A percentile compares a stretch with the other conserved stretches of the same genome.
phyloP scores from a whole-genome alignment of 92 coral and sea anemone genomes.

The Diadumene lineata region DNA sequence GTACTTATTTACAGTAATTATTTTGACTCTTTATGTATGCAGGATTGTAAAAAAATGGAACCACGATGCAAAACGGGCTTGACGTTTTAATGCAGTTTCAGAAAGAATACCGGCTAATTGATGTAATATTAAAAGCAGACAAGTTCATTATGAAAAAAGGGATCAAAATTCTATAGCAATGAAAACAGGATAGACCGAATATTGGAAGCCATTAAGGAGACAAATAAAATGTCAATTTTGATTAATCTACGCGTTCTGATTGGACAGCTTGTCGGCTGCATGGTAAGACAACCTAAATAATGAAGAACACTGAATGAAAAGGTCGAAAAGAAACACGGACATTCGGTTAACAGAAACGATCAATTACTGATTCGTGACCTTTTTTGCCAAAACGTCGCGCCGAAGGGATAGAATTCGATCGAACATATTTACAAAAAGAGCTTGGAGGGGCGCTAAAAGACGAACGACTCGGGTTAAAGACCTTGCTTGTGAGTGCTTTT shows the following conservation, averaged over 20 bases:
- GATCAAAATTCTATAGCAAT: not conserved
- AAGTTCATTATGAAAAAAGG: not conserved
- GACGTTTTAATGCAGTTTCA: not conserved
- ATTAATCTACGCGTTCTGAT: not conserved
- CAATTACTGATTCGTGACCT: not conserved
- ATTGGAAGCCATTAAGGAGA: constrained; percentile 1
- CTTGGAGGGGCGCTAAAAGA: not conserved
- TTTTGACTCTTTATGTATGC: too few relatives aligned
- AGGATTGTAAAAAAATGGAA: too few relatives aligned
- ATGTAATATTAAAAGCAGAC: not conserved
- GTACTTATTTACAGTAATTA: too few relatives aligned
- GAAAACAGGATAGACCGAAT: constrained; percentile 2
- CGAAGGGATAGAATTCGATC: too few relatives aligned
- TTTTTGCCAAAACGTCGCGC: too few relatives aligned
- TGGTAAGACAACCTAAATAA: not conserved
- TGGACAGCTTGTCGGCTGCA: not conserved
- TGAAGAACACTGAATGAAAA: not conserved
- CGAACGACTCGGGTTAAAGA: not conserved
- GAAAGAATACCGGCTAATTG: not conserved
- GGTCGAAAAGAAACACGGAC: not conserved
- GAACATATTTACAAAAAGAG: too few relatives aligned
- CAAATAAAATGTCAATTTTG: constrained; percentile 4
- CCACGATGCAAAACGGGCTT: too few relatives aligned
- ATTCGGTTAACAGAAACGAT: not conserved
- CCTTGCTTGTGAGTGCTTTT: not conserved